Evolutionary conservation across 2,888 invertebrate species (phyloP), one percentile per base, ranked within the genome.

Genomic region (Priocnemis perturbator): DNA sequence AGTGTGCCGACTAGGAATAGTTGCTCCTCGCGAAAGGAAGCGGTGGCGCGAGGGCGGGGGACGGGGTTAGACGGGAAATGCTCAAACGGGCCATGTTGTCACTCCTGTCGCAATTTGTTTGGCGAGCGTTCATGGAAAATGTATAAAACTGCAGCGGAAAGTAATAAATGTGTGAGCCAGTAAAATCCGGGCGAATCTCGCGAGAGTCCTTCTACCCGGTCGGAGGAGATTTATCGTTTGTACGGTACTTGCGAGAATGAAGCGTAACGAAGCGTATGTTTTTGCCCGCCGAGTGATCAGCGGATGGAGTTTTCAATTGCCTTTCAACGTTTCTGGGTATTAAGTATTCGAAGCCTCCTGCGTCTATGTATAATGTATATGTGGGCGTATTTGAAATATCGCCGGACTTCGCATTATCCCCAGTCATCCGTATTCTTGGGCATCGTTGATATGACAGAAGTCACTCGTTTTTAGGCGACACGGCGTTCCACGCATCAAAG

Each of bases 141-240:
- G 60, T 60, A 60, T 71, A 78, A 78, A 75, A 74, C 55, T 63
- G 15, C 21, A 19, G 58, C 56, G 63, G 30, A 48, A 60, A 69
- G 69, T 78, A 77, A 78, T 71, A 67, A 78, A 74, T 52, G 69
- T 63, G 63, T 52, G 58, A 19, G 50, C 64, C 59, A 57, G 65
- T 57, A 76, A 67, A 71, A 69, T 71, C 65, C 62, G 53, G 2
- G 44, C 56, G 63, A 44, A 37, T 71, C 69, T 53, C 65, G 21
- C 26, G 72, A 59, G 72, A 66, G 52, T 53, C 61, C 72, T 78
- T 62, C 37, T 37, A 3, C 14, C 37, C 7, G 37, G 4, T 11
- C 4, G 37, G 37, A 11, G 1, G 37, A 56, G 76, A 78, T 75
- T 72, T 77, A 78, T 67, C 67, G 72, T n/a, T 50, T 59, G 69